phyloP scores from a whole-genome alignment of 2,113 vertebrate species.

The Azemiops feae region DNA sequence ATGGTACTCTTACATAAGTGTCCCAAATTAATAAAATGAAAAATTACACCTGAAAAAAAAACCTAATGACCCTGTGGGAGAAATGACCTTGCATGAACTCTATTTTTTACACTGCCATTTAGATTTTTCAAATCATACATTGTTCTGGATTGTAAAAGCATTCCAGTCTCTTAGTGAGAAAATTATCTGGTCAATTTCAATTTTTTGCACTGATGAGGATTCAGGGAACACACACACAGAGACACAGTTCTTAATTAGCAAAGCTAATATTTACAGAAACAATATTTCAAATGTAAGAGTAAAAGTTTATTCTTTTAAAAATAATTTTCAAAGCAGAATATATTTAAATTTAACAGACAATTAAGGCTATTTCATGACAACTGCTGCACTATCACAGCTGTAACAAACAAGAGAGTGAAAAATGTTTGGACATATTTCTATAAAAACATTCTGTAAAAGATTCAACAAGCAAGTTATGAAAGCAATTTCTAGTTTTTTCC shows the following conservation, averaged over 20 bases:
- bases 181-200: background rate
- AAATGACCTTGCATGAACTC: background rate
- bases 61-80: background rate
- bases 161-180: background rate
- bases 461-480: slow-evolving; percentile 1
- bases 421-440: background rate
- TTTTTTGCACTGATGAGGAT: background rate
- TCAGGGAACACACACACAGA: background rate
- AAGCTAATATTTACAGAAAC: background rate
- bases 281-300: background rate
- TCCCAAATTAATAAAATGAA: background rate
- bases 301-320: background rate
- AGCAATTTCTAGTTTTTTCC: slow-evolving; percentile 13
- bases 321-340: background rate
- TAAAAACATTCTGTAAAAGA: background rate
- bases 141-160: background rate
- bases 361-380: background rate
- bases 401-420: background rate
- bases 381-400: background rate
- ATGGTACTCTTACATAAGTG: background rate
- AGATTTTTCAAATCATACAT: background rate
- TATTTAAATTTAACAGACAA: slow-evolving; percentile 6
- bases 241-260: background rate
- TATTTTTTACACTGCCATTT: background rate
- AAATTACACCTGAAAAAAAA: background rate